Conservation (phyloP, 1,140 invertebrate genomes). For the Drosophila santomea region DNA sequence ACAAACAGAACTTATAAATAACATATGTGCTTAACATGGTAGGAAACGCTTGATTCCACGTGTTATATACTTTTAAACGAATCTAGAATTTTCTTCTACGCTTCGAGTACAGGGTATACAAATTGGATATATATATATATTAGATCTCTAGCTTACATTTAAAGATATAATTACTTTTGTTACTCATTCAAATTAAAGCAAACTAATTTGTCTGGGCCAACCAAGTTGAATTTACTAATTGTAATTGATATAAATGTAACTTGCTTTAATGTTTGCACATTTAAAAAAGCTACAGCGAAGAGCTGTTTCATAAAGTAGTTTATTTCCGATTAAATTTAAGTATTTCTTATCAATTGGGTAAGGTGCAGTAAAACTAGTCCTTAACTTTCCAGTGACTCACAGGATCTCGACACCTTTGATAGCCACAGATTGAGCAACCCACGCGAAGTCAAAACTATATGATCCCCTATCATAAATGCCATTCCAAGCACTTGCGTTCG, state of each 20-base stretch:
- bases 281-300: neutral
- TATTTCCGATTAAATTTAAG: neutral
- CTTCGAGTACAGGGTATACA: no score
- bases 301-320: neutral
- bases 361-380: neutral
- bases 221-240: neutral
- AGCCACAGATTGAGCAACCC: conserved; percentile 10
- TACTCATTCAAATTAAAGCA: neutral
- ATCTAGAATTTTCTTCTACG: no score
- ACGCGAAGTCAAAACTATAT: conserved; percentile 28
- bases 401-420: conserved; percentile 14
- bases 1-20: no score
- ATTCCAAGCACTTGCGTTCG: conserved; percentile 52
- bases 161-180: no score
- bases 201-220: neutral
- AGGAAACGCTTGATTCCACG: no score
- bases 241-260: neutral
- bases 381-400: conserved; percentile 21
- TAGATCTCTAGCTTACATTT: no score
- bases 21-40: no score
- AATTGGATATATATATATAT: no score
- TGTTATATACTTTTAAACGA: no score
- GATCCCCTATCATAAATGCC: conserved; percentile 44
- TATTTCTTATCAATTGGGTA: neutral
- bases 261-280: neutral